phyloP scores from a whole-genome alignment of 2,113 vertebrate species.

The Paratilapia polleni region DNA sequence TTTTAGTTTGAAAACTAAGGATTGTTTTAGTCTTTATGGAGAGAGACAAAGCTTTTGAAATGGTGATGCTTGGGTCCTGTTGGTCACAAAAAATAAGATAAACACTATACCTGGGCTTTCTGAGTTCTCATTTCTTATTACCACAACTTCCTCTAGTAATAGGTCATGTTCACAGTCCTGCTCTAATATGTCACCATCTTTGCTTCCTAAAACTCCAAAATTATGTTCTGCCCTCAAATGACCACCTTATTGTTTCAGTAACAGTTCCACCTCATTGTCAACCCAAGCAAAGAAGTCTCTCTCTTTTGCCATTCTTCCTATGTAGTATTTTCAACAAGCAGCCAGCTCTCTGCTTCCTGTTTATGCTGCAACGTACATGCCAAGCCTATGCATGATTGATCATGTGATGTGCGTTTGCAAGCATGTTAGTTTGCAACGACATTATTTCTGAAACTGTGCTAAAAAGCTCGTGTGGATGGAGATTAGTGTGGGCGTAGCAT shows the following conservation, averaged over 20 bases:
- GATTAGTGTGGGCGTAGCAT: rapidly evolving
- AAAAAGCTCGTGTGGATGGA: background rate
- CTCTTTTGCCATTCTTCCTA: background rate
- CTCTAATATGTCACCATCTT: background rate
- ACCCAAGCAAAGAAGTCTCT: background rate
- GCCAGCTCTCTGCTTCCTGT: slow-evolving; percentile 1
- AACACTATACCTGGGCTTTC: background rate
- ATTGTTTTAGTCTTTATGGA: background rate
- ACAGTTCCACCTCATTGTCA: background rate
- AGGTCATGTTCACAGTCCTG: background rate
- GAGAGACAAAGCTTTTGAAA: background rate
- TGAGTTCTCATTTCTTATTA: background rate
- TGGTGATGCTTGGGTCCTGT: background rate
- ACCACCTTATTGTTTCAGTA: background rate
- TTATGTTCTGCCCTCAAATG: background rate
- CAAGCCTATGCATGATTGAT: background rate
- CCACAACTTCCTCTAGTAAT: background rate
- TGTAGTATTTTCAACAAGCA: background rate
- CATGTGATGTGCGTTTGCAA: background rate
- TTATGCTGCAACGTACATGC: background rate
- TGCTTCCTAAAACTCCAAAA: background rate
- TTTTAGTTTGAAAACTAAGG: background rate
- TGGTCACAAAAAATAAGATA: background rate
- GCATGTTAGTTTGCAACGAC: background rate
- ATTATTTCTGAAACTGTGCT: background rate